Base-by-base conservation (phyloP, 2,113 vertebrate species). In the Atrichornis clamosus region DNA sequence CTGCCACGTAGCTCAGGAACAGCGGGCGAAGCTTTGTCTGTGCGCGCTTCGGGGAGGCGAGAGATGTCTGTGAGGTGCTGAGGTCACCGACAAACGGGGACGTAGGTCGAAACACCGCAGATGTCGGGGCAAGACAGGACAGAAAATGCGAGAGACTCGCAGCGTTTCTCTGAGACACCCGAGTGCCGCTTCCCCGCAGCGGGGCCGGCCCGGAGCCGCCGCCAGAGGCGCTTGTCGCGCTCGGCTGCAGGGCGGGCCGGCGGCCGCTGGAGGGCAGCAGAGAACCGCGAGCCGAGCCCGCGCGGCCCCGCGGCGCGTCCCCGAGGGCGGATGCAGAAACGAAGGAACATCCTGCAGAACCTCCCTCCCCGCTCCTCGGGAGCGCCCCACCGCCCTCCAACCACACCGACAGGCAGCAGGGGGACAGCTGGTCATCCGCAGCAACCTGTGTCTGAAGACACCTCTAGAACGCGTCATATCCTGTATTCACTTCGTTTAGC, bases 201-300 rank as follows among this genome's bases (percentile, higher is more conserved):
- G 58, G 2, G 15, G 49, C 1, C 19, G 30, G 13, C 3, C 4
- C 39, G 6, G 39, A 0, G 15, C 13, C 32, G n/a, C 28, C n/a
- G 39, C 15, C 67, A 1, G 46, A 15, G 14, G 2, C 1, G 26
- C 12, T 11, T 2, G 24, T 15, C 23, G 11, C 33, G 59, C 14
- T 5, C 62, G 10, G 62, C 39, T 28, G 35, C 1, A 32, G 67
- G 81, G 18, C 2, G 32, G 59, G 28, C 19, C 59, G 10, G 22
- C 23, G 78, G 87, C 78, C 93, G 87, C 90, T 64, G 95, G 93
- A 84, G 93, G 81, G 95, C 96, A 84, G 74, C 39, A 93, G 82
- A 85, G 20, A 26, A 14, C 85, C 53, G 77, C 90, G 2, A 79
- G 74, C 47, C 7, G 18, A 14, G 19, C 1, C 15, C 27, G 52